A percentile compares a stretch with the other conserved stretches of the same genome.
These are phyloP conservation scores for Amphiura filiformis DNA, from an alignment of 35 echinoderm and acorn worm genomes.

Conservation along the genomic window DNA sequence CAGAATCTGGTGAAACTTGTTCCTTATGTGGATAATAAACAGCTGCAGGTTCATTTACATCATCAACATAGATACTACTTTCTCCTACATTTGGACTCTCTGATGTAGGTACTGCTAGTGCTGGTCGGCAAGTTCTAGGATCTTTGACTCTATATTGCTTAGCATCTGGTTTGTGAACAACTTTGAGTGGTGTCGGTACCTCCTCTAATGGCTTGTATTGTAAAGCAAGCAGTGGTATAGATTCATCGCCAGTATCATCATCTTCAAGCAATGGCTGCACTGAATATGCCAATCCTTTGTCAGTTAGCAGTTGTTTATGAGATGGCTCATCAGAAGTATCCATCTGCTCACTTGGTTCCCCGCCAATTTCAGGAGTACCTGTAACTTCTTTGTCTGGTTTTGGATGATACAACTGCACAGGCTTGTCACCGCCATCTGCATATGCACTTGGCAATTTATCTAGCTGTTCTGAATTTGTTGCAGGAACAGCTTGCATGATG, in stretches of 20 bases:
- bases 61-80: slow-evolving; percentile 1
- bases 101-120: slow-evolving; percentile 34
- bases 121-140: slow-evolving; percentile 37
- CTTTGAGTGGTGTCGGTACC: background rate
- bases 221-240: slow-evolving; percentile 5
- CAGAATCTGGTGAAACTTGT: background rate
- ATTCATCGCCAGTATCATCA: background rate
- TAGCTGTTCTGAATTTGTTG: slow-evolving; percentile 8
- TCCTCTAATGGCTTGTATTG: slow-evolving; percentile 15
- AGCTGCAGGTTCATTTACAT: slow-evolving; percentile 15
- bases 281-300: slow-evolving; percentile 23
- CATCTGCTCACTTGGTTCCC: background rate
- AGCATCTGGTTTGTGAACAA: background rate
- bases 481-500: background rate
- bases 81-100: slow-evolving; percentile 2
- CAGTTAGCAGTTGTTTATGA: slow-evolving; percentile 11
- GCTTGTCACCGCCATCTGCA: background rate
- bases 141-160: slow-evolving; percentile 34
- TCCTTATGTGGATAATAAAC: slow-evolving; percentile 15
- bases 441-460: slow-evolving; percentile 22
- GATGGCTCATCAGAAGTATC: background rate
- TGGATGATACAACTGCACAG: slow-evolving; percentile 23
- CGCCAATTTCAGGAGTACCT: background rate
- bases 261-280: background rate
- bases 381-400: background rate